These are phyloP conservation scores for Fringilla coelebs DNA, from an alignment of 2,797 vertebrate genomes.

Conservation along the genomic window DNA sequence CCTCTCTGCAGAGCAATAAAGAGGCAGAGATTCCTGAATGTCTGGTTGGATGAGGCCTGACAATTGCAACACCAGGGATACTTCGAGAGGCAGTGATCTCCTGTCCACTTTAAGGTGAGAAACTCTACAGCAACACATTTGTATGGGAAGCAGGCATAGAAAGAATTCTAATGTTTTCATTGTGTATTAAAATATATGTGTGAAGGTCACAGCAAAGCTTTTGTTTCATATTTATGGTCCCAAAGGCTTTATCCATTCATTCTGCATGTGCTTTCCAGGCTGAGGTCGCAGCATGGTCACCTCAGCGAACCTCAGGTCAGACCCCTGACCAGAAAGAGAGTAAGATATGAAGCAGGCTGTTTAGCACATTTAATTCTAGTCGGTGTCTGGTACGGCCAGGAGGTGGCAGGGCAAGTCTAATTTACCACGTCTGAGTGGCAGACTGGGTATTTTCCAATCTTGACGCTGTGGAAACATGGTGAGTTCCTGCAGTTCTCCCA, in stretches of 20 bases:
- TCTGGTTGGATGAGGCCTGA: not conserved
- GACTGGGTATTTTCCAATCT: not conserved
- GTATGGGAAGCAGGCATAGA: not conserved
- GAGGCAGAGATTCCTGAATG: not conserved
- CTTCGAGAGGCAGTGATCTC: not conserved
- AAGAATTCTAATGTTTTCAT: not conserved
- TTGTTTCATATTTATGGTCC: not conserved
- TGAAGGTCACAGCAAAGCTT: not conserved
- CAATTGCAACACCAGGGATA: not conserved
- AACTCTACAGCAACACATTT: not conserved
- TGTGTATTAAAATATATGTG: not conserved
- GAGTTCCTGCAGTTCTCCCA: not conserved
- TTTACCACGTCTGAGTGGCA: not conserved
- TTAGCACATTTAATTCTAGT: not conserved
- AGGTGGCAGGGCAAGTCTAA: slow-evolving; percentile 62
- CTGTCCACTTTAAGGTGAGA: not conserved
- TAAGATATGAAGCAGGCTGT: rapidly evolving
- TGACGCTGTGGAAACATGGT: not conserved
- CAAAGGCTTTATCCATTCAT: not conserved
- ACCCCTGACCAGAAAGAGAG: not conserved
- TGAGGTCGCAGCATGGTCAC: not conserved
- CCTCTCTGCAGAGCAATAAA: not conserved
- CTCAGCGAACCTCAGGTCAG: not conserved
- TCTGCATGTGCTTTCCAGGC: not conserved
- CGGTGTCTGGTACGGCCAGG: not conserved